Evolutionary conservation across 2,797 vertebrate species (phyloP).

Genomic region (Podarcis lilfordi): DNA sequence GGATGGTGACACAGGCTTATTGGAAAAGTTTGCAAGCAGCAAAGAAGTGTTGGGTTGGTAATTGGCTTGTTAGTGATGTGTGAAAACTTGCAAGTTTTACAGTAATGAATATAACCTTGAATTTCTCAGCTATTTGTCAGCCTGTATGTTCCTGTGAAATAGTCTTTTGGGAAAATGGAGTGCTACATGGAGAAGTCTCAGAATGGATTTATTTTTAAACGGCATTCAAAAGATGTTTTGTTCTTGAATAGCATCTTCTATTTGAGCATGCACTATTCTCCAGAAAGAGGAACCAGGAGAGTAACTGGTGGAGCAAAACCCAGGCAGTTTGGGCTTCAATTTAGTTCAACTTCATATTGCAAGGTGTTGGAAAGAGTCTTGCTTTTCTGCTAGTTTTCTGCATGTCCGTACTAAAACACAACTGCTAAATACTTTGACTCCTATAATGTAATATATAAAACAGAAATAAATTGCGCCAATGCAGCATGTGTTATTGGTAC

Average conservation of each 20-base stretch:
- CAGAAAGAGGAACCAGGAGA: background rate
- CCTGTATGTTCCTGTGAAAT: conserved; percentile 35
- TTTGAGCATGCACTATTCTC: background rate
- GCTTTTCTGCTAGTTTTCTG: background rate
- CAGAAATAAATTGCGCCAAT: background rate
- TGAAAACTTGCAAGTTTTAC: conserved; percentile 46
- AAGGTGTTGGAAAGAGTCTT: background rate
- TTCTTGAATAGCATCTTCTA: background rate
- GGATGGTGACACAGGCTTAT: background rate
- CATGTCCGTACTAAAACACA: background rate
- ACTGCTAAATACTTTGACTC: background rate
- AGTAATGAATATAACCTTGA: conserved; percentile 30
- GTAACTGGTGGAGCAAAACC: background rate
- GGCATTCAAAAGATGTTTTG: background rate
- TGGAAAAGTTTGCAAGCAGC: background rate
- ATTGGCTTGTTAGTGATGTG: conserved; percentile 43
- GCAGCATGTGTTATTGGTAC: background rate
- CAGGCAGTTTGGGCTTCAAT: background rate
- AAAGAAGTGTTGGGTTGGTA: conserved; percentile 32
- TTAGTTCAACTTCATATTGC: background rate
- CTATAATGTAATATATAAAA: background rate
- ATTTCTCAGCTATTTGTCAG: conserved; percentile 39
- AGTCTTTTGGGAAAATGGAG: background rate
- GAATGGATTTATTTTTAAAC: conserved; percentile 33
- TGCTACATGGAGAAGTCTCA: conserved; percentile 9